Percentiles rank a stretch among this genome's conserved stretches.
These are phyloP conservation scores for Archaeoteleia sp. DNA, from an alignment of 2,888 invertebrate species.

Conservation along the genomic window DNA sequence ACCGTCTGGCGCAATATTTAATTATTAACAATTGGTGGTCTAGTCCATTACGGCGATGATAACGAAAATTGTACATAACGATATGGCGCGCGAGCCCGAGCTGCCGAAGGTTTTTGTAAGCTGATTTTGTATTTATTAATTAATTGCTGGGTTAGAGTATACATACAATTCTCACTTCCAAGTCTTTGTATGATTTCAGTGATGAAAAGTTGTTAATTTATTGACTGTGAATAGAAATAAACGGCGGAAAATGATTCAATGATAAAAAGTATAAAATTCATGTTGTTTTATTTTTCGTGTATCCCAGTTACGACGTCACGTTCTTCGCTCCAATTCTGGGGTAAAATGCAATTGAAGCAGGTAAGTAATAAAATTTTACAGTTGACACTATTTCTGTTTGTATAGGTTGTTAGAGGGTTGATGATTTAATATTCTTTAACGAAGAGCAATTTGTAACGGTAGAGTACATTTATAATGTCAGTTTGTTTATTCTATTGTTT, in stretches of 20 bases:
- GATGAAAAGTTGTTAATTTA: conserved; percentile 44
- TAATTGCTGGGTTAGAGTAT: conserved; percentile 28
- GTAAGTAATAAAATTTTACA: no score
- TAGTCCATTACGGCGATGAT: conserved; percentile 35
- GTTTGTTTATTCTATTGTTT: no score
- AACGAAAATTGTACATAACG: conserved; percentile 23
- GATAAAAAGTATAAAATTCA: neutral
- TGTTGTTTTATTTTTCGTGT: conserved; percentile 1
- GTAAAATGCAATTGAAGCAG: no score
- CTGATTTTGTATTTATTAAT: conserved; percentile 43
- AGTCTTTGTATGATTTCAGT: conserved; percentile 28
- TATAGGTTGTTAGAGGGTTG: no score
- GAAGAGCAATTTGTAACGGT: no score
- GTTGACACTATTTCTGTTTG: no score
- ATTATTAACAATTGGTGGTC: conserved; percentile 40
- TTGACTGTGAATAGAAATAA: conserved; percentile 44
- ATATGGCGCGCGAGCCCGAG: no score
- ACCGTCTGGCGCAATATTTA: conserved; percentile 23
- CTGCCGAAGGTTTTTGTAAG: conserved; percentile 36
- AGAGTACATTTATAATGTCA: no score
- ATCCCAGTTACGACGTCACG: no score
- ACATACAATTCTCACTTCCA: conserved; percentile 34
- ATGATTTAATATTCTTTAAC: no score
- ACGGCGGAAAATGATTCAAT: conserved; percentile 24
- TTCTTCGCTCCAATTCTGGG: no score